These are phyloP conservation scores for Anoplolepis gracilipes DNA, from an alignment of 1,140 invertebrate species.

Conservation along the genomic window DNA sequence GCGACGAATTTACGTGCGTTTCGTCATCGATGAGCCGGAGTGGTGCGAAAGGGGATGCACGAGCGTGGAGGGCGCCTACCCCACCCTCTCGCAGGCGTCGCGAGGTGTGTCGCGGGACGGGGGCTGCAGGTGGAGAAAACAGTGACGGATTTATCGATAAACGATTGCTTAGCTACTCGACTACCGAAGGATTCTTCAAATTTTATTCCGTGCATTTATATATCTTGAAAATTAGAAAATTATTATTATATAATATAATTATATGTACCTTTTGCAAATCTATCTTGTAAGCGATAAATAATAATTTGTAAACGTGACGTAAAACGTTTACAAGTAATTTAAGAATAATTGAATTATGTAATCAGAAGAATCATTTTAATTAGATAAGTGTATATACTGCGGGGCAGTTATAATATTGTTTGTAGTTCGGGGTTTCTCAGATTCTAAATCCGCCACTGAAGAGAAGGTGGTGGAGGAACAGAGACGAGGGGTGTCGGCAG, in stretches of 20 bases:
- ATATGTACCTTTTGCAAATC: neutral
- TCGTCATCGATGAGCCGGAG: constrained; percentile 71
- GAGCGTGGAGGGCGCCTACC: constrained; percentile 42
- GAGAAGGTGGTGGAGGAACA: constrained; percentile 31
- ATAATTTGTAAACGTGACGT: neutral
- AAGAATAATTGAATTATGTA: too few relatives aligned
- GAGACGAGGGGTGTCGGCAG: constrained; percentile 30
- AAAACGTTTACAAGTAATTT: neutral
- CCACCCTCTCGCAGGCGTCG: constrained; percentile 40
- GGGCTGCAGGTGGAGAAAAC: constrained; percentile 6
- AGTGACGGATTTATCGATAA: constrained; percentile 49
- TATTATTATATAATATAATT: too few relatives aligned
- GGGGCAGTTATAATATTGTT: neutral
- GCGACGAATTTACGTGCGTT: constrained; percentile 71
- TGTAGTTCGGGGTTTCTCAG: constrained; percentile 4
- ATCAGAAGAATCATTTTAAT: neutral
- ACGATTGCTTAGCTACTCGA: neutral
- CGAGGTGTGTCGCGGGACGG: constrained; percentile 18
- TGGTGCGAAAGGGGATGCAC: constrained; percentile 36
- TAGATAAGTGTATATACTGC: too few relatives aligned
- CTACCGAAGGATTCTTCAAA: neutral
- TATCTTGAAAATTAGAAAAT: neutral
- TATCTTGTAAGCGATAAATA: neutral
- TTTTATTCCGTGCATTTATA: neutral
- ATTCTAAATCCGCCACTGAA: constrained; percentile 41